Evolutionary conservation across 2,113 vertebrate genomes (phyloP).

Genomic region (Mesoclemmys tuberculata): DNA sequence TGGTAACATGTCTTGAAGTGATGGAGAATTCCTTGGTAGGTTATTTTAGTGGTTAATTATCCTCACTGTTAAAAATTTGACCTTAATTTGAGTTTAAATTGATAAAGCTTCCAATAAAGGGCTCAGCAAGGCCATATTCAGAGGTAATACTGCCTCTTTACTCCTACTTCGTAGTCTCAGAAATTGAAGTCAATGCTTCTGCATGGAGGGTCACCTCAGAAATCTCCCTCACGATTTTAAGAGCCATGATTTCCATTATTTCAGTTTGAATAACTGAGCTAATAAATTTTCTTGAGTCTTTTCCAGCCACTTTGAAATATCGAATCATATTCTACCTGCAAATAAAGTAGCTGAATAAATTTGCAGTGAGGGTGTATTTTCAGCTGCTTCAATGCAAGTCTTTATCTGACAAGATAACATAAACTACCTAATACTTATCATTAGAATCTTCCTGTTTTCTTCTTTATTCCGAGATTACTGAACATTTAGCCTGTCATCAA

Average conservation of each 20-base stretch:
- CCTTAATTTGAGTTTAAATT: neutral
- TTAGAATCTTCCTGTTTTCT: fast-evolving
- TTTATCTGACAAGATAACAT: neutral
- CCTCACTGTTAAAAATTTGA: neutral
- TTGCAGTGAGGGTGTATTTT: neutral
- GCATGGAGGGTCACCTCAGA: too few species aligned
- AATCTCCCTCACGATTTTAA: neutral
- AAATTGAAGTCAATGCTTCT: too few species aligned
- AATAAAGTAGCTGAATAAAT: neutral
- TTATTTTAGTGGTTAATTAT: neutral
- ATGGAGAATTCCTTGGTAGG: neutral
- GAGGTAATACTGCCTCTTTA: neutral
- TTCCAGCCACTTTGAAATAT: neutral
- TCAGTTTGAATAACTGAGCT: neutral
- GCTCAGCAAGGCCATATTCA: neutral
- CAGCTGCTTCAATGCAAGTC: neutral
- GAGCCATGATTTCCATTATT: neutral
- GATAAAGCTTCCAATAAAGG: neutral
- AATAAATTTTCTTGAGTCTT: neutral
- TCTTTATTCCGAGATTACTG: neutral
- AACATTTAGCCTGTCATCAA: neutral
- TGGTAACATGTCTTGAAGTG: neutral
- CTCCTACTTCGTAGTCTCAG: neutral
- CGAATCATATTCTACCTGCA: neutral
- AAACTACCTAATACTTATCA: neutral